phyloP scores from a whole-genome alignment of 2,113 vertebrate species.

The Varanus komodoensis region DNA sequence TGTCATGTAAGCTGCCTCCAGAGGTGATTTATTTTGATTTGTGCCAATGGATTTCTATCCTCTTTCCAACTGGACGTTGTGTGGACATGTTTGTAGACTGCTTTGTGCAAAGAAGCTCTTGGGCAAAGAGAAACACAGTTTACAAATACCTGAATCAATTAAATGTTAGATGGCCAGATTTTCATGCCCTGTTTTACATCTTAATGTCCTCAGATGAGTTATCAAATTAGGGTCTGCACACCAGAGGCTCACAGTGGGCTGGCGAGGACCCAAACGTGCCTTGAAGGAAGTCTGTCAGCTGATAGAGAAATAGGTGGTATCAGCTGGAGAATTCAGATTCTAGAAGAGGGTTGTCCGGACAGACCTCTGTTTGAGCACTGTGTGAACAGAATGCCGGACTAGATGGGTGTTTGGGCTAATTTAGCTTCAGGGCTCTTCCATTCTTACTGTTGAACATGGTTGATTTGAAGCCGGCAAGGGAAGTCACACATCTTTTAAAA shows the following conservation, averaged over 20 bases:
- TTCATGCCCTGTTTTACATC: neutral
- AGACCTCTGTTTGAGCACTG: too few relatives aligned
- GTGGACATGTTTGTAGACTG: neutral
- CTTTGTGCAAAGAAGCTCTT: neutral
- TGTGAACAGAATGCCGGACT: too few relatives aligned
- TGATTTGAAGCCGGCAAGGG: too few relatives aligned
- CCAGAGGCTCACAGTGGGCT: neutral
- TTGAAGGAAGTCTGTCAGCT: neutral
- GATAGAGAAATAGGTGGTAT: too few relatives aligned
- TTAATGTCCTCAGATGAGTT: neutral
- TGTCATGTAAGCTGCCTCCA: neutral
- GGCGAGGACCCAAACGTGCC: neutral
- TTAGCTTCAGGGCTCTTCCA: too few relatives aligned
- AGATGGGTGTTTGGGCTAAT: too few relatives aligned
- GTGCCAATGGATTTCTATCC: neutral
- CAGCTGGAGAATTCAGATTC: neutral
- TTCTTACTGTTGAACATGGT: neutral
- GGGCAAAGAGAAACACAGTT: neutral
- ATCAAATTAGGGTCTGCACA: neutral
- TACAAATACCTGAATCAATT: too few relatives aligned
- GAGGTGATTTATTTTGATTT: neutral
- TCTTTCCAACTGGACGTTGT: neutral
- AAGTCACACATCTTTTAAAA: neutral
- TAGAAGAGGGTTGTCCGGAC: too few relatives aligned
- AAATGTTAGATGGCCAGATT: too few relatives aligned